Percentiles rank a stretch among this genome's conserved stretches.
These are phyloP conservation scores for Zoroaster sp. DNA, from an alignment of 53 echinoderm and acorn worm genomes.

Conservation along the genomic window DNA sequence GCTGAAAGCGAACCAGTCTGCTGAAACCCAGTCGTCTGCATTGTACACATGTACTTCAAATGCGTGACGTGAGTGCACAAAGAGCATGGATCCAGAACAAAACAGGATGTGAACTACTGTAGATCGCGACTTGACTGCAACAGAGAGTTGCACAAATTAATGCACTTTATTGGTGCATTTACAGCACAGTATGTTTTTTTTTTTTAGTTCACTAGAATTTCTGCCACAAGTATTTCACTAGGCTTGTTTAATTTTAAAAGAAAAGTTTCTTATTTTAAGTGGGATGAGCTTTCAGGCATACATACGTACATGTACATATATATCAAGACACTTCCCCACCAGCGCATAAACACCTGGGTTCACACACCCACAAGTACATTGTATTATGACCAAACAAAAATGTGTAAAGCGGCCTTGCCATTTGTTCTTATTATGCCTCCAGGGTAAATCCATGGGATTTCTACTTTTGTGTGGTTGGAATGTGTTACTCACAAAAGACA, in stretches of 20 bases:
- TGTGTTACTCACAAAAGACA: neutral
- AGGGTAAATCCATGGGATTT: neutral
- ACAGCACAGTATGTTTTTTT: neutral
- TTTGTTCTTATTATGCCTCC: neutral
- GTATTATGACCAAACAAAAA: too few species aligned
- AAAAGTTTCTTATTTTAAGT: too few species aligned
- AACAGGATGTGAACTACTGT: too few species aligned
- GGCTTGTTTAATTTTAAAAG: neutral
- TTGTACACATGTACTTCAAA: too few species aligned
- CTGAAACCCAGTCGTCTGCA: too few species aligned
- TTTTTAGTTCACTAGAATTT: neutral
- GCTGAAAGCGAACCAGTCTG: too few species aligned
- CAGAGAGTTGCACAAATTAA: neutral
- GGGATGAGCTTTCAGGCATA: neutral
- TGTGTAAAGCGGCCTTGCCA: neutral
- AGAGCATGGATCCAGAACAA: too few species aligned
- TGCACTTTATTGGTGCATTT: neutral
- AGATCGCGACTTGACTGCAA: neutral
- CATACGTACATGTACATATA: neutral
- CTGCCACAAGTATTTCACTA: neutral
- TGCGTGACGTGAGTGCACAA: too few species aligned
- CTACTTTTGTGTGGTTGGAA: neutral
- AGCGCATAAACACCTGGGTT: neutral
- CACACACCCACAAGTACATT: too few species aligned
- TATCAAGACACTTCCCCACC: too few species aligned